phyloP scores from a whole-genome alignment of 2,797 vertebrate genomes.

The Zalophus californianus region DNA sequence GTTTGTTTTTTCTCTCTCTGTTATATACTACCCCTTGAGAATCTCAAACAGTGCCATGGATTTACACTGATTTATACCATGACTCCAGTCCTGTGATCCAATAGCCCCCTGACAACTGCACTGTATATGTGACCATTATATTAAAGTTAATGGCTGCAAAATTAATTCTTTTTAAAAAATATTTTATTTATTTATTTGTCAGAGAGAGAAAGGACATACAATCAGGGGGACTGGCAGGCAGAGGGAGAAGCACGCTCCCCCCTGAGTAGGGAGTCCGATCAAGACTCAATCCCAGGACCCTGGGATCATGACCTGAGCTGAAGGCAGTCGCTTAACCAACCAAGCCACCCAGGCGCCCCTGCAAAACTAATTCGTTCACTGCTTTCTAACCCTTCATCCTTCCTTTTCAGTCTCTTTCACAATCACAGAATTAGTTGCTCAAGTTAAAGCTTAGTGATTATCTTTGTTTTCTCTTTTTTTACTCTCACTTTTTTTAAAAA shows the following conservation, averaged over 20 bases:
- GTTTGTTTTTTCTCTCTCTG: background rate
- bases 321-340: no score
- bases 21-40: background rate
- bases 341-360: no score
- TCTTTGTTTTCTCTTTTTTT: background rate
- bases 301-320: no score
- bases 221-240: no score
- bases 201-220: no score
- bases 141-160: background rate
- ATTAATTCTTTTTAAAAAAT: no score
- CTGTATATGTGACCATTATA: background rate
- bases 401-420: background rate
- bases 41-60: background rate
- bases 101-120: background rate
- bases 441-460: background rate
- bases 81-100: background rate
- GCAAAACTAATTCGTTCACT: background rate
- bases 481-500: background rate
- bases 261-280: no score
- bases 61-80: background rate
- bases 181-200: no score
- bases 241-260: no score
- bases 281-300: no score
- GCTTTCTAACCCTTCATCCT: background rate
- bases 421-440: background rate